phyloP scores from a whole-genome alignment of 2,113 vertebrate genomes.

The Mus musculus region GRCm39 chr7:89120501-89121000 shows the following conservation, averaged over 20 bases:
- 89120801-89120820: not conserved
- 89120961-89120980: not conserved
- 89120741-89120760: not conserved
- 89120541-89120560: constrained; percentile 41
- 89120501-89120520: not conserved
- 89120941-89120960: not conserved
- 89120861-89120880: not conserved
- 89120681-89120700: not conserved
- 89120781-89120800: not conserved
- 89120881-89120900: not conserved
- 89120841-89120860: not conserved
- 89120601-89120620: not conserved
- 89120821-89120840: not conserved
- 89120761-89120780: not conserved
- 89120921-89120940: not conserved
- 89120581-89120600: not conserved
- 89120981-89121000: not conserved
- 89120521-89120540: constrained; percentile 56
- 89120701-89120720: not conserved
- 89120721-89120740: not conserved
- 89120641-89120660: not conserved
- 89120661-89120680: not conserved
- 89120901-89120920: too few species aligned
- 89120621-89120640: not conserved
- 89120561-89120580: not conserved